phyloP scores from a whole-genome alignment of 2,797 vertebrate species.

The Hippopotamyrus pictus region DNA sequence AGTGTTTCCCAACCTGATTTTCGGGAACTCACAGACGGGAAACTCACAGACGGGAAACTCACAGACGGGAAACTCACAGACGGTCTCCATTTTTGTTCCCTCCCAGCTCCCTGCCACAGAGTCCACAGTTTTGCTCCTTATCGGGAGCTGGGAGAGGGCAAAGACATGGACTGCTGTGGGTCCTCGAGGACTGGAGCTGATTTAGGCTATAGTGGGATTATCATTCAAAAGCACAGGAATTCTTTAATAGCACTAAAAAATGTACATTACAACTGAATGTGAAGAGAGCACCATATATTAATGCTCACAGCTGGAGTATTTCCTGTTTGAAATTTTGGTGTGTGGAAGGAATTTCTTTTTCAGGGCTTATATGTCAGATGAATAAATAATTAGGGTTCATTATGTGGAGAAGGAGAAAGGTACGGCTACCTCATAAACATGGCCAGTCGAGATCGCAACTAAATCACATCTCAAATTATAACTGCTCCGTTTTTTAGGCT shows the following conservation, averaged over 20 bases:
- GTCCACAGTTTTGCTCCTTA: neutral
- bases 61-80: neutral
- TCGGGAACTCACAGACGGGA: neutral
- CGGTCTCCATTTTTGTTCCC: neutral
- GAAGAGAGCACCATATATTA: neutral
- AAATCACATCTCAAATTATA: neutral
- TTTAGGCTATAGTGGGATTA: neutral
- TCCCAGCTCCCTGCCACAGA: neutral
- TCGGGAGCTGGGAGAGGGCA: neutral
- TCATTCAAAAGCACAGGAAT: neutral
- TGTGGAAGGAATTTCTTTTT: neutral
- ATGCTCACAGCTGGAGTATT: neutral
- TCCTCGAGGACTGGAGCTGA: neutral
- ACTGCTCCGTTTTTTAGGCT: neutral
- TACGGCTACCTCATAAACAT: neutral
- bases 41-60: no score
- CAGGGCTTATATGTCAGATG: neutral
- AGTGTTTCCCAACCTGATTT: neutral
- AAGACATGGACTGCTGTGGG: neutral
- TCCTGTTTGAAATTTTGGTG: neutral
- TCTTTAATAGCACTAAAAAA: neutral
- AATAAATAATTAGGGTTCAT: neutral
- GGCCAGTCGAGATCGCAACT: neutral
- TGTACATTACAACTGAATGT: neutral
- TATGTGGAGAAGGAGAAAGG: neutral